Evolutionary conservation across 2,888 invertebrate genomes (phyloP).

Genomic region (Hyposoter didymator): DNA sequence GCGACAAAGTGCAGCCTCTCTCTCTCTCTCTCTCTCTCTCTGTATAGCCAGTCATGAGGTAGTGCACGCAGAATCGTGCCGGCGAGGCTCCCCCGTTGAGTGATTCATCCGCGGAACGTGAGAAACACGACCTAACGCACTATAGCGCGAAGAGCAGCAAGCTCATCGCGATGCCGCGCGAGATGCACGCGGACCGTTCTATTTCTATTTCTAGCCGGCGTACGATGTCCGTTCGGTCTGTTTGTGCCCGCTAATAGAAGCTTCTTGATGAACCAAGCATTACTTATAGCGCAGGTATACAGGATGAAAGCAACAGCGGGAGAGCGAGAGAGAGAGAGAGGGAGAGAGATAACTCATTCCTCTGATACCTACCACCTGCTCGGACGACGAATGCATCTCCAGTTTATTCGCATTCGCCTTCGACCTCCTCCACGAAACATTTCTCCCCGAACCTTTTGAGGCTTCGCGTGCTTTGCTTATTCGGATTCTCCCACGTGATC

Average conservation of each 20-base stretch:
- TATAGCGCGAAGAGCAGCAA: slow-evolving; percentile 36
- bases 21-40: no score
- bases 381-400: not conserved
- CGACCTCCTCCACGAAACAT: slow-evolving; percentile 18
- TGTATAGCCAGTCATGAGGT: slow-evolving; percentile 16
- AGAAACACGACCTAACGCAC: slow-evolving; percentile 76
- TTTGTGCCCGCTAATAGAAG: slow-evolving; percentile 81
- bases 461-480: slow-evolving; percentile 36
- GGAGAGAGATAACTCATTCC: slow-evolving; percentile 2
- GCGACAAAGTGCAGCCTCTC: slow-evolving; percentile 13
- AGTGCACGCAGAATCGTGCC: slow-evolving; percentile 49
- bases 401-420: slow-evolving; percentile 41
- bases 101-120: slow-evolving; percentile 78
- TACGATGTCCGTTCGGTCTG: slow-evolving; percentile 78
- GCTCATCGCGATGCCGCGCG: slow-evolving; percentile 68
- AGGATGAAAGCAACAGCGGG: slow-evolving; percentile 17
- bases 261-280: slow-evolving; percentile 69
- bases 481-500: slow-evolving; percentile 37
- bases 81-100: slow-evolving; percentile 69
- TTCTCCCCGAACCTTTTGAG: slow-evolving; percentile 50
- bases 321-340: slow-evolving; percentile 1
- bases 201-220: slow-evolving; percentile 79
- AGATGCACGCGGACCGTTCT: slow-evolving; percentile 73
- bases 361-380: slow-evolving; percentile 62
- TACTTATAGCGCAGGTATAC: slow-evolving; percentile 49